These are phyloP conservation scores for Lepidurus arcticus DNA, from an alignment of 1,140 invertebrate species.

Conservation along the genomic window DNA sequence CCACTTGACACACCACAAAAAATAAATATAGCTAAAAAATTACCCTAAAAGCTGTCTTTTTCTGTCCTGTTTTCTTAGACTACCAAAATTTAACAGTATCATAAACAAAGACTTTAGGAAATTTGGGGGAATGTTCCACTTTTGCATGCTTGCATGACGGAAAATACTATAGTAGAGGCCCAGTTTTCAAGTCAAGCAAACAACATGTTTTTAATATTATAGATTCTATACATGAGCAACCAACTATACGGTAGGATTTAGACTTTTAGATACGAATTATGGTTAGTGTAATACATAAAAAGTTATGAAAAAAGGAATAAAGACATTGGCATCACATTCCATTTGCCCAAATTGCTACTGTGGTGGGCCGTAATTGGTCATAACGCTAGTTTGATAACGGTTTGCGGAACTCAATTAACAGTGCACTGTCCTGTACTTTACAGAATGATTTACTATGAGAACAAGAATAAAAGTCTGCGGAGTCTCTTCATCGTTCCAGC, in stretches of 20 bases:
- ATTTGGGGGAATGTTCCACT: too few relatives aligned
- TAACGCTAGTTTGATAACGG: neutral
- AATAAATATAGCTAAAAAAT: neutral
- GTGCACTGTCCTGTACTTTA: neutral
- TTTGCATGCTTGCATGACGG: too few relatives aligned
- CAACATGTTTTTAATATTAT: too few relatives aligned
- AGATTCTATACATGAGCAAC: too few relatives aligned
- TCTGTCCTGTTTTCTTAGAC: neutral
- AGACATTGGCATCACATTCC: neutral
- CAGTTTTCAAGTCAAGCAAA: too few relatives aligned
- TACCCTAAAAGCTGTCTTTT: neutral
- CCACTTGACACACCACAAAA: neutral
- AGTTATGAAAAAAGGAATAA: neutral
- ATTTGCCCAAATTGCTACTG: conserved; percentile 2
- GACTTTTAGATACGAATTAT: too few relatives aligned
- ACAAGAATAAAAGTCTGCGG: neutral
- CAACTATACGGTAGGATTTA: too few relatives aligned
- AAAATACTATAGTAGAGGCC: too few relatives aligned
- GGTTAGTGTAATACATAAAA: too few relatives aligned
- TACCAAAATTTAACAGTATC: too few relatives aligned
- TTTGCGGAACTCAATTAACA: neutral
- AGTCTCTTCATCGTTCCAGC: neutral
- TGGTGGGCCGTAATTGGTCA: neutral
- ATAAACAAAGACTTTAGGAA: too few relatives aligned
- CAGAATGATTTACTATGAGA: neutral